Evolutionary conservation across 2,797 vertebrate genomes (phyloP).

Genomic region (Hipposideros larvatus): DNA sequence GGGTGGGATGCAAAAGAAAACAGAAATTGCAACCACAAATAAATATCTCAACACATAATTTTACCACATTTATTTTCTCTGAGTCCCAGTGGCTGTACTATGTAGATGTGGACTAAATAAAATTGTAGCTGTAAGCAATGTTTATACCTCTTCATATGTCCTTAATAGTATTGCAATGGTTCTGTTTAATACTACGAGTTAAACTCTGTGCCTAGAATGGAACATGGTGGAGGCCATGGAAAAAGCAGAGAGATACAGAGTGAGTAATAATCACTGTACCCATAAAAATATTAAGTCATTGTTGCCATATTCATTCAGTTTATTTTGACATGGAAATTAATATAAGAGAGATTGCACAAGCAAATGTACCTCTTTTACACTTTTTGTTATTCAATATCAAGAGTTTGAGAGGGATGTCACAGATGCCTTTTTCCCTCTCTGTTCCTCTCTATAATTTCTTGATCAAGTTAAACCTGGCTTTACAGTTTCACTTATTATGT

Average conservation of each 20-base stretch:
- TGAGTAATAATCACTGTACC: background rate
- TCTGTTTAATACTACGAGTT: background rate
- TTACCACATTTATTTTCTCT: background rate
- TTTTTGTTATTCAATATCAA: background rate
- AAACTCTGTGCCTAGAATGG: background rate
- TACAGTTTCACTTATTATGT: background rate
- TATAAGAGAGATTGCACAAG: background rate
- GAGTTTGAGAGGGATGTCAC: background rate
- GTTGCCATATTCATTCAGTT: background rate
- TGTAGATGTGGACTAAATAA: background rate
- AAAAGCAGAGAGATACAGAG: background rate
- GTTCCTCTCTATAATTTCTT: background rate
- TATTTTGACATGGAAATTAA: constrained; percentile 1
- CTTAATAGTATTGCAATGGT: background rate
- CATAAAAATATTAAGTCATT: background rate
- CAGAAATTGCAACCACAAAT: background rate
- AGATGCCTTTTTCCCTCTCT: background rate
- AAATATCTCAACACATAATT: background rate
- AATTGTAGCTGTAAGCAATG: background rate
- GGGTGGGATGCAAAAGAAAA: background rate
- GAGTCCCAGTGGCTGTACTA: background rate
- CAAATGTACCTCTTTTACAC: background rate
- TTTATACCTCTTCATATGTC: background rate
- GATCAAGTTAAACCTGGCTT: background rate
- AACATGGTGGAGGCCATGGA: background rate